Conservation (phyloP, 2,888 invertebrate species). For the Cecidostiba fungosa region DNA sequence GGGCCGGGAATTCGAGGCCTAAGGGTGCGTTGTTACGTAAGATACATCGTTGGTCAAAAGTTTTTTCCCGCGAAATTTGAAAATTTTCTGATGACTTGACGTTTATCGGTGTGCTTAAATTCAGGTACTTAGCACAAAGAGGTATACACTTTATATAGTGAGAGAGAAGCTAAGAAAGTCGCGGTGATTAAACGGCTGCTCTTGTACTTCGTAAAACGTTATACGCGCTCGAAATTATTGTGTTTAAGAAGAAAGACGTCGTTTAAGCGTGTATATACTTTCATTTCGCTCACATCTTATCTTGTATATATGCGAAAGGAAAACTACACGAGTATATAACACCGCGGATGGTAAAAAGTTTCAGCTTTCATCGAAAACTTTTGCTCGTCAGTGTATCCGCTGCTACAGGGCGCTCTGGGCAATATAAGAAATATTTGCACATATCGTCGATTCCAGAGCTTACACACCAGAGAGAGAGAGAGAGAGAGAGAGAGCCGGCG, state of each 20-base stretch:
- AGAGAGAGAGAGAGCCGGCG: too few relatives aligned
- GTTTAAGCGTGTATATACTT: not conserved
- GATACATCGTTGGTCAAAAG: not conserved
- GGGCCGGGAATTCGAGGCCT: not conserved
- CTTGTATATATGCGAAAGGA: not conserved
- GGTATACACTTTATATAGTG: not conserved
- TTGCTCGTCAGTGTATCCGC: not conserved
- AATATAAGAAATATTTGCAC: conserved; percentile 24
- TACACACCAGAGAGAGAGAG: not conserved
- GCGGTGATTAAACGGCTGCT: not conserved
- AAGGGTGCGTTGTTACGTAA: not conserved
- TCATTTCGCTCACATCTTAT: too few relatives aligned
- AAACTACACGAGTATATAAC: not conserved
- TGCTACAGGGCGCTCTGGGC: not conserved
- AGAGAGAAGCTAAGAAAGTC: not conserved
- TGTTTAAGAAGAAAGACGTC: not conserved
- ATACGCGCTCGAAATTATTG: not conserved
- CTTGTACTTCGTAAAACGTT: not conserved
- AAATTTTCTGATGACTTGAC: too few relatives aligned
- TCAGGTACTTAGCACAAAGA: too few relatives aligned
- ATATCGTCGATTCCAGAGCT: conserved; percentile 14
- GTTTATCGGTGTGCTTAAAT: too few relatives aligned
- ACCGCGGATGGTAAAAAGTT: not conserved
- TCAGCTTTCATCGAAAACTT: not conserved
- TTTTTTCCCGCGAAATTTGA: not conserved